Conservation (phyloP, 2,797 vertebrate species). For the Bovichtus variegatus region DNA sequence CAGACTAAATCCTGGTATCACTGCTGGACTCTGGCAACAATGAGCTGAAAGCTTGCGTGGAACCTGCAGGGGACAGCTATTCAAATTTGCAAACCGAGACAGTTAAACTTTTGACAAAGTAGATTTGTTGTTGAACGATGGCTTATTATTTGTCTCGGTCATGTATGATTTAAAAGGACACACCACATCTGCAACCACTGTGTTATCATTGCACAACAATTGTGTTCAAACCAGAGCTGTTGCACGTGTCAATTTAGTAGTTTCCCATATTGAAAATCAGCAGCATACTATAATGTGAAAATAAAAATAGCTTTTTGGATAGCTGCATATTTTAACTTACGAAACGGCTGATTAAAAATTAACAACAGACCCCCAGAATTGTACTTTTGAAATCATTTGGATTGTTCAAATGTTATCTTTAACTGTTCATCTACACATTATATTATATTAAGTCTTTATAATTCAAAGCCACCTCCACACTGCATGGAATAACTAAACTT, state of each 20-base stretch:
- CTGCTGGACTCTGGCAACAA: constrained; percentile 45
- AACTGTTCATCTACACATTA: not conserved
- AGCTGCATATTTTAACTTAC: not conserved
- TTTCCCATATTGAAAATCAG: not conserved
- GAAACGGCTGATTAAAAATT: not conserved
- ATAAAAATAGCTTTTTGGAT: too few species aligned
- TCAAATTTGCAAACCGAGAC: not conserved
- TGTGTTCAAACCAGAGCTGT: not conserved
- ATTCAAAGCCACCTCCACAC: not conserved
- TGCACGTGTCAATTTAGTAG: not conserved
- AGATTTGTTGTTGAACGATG: not conserved
- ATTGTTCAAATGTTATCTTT: too few species aligned
- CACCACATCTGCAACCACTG: not conserved
- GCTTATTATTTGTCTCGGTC: not conserved
- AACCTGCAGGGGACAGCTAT: constrained; percentile 10
- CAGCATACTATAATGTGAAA: not conserved
- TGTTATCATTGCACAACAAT: not conserved
- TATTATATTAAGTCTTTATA: not conserved
- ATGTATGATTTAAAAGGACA: not conserved
- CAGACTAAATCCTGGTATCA: constrained; percentile 28
- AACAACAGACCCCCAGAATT: too few species aligned
- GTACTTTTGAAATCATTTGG: too few species aligned
- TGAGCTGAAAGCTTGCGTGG: constrained; percentile 26
- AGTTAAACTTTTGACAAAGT: not conserved
- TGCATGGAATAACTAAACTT: not conserved